Evolutionary conservation across 1,140 invertebrate species (phyloP).

Genomic region (Lerema accius): DNA sequence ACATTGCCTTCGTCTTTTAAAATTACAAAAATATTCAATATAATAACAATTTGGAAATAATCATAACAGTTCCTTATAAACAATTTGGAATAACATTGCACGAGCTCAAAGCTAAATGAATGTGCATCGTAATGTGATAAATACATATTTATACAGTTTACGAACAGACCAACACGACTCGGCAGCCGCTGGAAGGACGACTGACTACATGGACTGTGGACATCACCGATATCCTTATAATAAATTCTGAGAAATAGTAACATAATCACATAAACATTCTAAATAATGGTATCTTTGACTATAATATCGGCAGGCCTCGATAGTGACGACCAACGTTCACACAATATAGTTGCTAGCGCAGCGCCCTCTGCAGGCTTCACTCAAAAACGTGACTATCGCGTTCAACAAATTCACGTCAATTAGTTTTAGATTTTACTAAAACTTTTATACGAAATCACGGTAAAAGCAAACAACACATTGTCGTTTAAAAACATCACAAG

Average conservation of each 20-base stretch:
- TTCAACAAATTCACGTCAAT: no score
- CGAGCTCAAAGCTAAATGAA: conserved; percentile 77
- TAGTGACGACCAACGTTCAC: conserved; percentile 47
- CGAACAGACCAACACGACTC: conserved; percentile 75
- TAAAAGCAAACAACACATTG: no score
- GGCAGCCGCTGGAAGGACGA: conserved; percentile 43
- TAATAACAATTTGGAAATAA: conserved; percentile 81
- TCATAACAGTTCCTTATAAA: conserved; percentile 77
- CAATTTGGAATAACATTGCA: conserved; percentile 81
- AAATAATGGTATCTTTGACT: conserved; percentile 33
- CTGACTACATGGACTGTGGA: conserved; percentile 48
- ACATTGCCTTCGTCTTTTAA: conserved; percentile 78
- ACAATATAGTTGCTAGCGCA: conserved; percentile 42
- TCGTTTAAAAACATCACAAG: background rate
- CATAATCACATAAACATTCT: conserved; percentile 28
- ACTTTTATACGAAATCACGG: no score
- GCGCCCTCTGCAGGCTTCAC: background rate
- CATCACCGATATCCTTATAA: conserved; percentile 26
- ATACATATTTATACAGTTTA: conserved; percentile 68
- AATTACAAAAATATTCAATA: conserved; percentile 78
- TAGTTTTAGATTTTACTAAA: no score
- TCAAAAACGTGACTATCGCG: no score
- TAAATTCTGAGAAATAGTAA: conserved; percentile 32
- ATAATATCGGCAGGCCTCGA: conserved; percentile 48
- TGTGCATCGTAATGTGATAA: conserved; percentile 69